These are phyloP conservation scores for Ophion ellenae DNA, from an alignment of 2,888 invertebrate genomes.

Conservation along the genomic window DNA sequence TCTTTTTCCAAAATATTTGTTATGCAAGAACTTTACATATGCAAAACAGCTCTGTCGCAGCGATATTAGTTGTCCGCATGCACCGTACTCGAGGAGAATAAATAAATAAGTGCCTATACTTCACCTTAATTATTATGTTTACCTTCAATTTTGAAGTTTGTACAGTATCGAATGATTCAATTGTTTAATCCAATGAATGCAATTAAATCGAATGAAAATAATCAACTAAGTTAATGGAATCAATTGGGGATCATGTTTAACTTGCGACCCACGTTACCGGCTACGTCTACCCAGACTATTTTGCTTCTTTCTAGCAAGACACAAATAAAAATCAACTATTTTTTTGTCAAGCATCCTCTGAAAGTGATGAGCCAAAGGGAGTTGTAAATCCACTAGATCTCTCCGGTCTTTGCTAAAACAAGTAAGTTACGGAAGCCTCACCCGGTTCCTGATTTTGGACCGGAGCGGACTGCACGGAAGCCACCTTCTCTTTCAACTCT, in stretches of 20 bases:
- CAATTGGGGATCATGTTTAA: neutral
- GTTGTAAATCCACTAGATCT: neutral
- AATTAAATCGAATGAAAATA: too few species aligned
- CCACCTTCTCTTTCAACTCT: slow-evolving; percentile 81
- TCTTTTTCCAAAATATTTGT: neutral
- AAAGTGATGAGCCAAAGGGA: too few species aligned
- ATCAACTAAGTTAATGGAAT: too few species aligned
- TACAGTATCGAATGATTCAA: too few species aligned
- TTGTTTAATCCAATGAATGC: too few species aligned
- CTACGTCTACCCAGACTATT: neutral
- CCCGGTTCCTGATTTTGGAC: slow-evolving; percentile 40
- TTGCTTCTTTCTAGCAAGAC: neutral
- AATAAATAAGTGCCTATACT: too few species aligned
- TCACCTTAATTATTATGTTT: too few species aligned
- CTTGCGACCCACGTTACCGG: neutral
- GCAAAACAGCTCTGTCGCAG: neutral
- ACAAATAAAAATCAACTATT: too few species aligned
- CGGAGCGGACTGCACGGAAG: slow-evolving; percentile 61
- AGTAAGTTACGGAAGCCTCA: neutral
- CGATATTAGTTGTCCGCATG: too few species aligned
- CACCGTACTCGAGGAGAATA: too few species aligned
- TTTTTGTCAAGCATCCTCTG: too few species aligned
- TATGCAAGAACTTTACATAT: neutral
- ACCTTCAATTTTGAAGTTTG: too few species aligned
- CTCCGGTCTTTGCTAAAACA: neutral